These are phyloP conservation scores for Rhodeus uyekii DNA, from an alignment of 2,797 vertebrate species.

Conservation along the genomic window DNA sequence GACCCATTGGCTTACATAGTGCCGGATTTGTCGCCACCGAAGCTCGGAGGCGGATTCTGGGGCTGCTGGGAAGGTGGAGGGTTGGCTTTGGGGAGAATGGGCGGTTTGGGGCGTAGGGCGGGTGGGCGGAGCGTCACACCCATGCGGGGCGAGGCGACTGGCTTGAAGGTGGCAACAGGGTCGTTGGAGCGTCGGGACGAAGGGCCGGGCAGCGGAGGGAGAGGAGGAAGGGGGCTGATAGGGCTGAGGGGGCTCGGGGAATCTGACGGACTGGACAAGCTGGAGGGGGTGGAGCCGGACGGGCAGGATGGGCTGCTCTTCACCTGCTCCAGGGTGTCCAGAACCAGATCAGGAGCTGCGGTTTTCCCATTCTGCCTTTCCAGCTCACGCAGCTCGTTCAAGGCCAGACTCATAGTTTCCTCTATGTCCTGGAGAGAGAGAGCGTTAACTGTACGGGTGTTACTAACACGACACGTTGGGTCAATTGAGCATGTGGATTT, in stretches of 20 bases:
- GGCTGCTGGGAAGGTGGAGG: slow-evolving; percentile 69
- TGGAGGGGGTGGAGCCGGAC: slow-evolving; percentile 84
- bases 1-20: slow-evolving; percentile 88
- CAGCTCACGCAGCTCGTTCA: slow-evolving; percentile 91
- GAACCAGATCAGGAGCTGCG: slow-evolving; percentile 87
- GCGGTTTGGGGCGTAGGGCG: slow-evolving; percentile 93
- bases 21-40: slow-evolving; percentile 94
- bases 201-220: slow-evolving; percentile 71
- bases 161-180: slow-evolving; percentile 90
- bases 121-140: slow-evolving; percentile 92
- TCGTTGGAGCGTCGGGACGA: slow-evolving; percentile 82
- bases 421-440: slow-evolving; percentile 87
- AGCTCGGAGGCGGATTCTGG: slow-evolving; percentile 83
- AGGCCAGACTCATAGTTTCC: slow-evolving; percentile 92
- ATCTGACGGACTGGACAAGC: slow-evolving; percentile 84
- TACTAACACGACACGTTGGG: neutral
- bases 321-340: slow-evolving; percentile 96
- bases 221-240: slow-evolving; percentile 88
- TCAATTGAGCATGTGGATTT: neutral
- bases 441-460: neutral
- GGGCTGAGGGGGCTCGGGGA: slow-evolving; percentile 94
- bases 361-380: slow-evolving; percentile 91
- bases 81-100: slow-evolving; percentile 92
- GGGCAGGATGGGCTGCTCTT: slow-evolving; percentile 78
- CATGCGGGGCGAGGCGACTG: slow-evolving; percentile 86